phyloP scores from a whole-genome alignment of 2,888 invertebrate genomes.

The Eristalis arbustorum region DNA sequence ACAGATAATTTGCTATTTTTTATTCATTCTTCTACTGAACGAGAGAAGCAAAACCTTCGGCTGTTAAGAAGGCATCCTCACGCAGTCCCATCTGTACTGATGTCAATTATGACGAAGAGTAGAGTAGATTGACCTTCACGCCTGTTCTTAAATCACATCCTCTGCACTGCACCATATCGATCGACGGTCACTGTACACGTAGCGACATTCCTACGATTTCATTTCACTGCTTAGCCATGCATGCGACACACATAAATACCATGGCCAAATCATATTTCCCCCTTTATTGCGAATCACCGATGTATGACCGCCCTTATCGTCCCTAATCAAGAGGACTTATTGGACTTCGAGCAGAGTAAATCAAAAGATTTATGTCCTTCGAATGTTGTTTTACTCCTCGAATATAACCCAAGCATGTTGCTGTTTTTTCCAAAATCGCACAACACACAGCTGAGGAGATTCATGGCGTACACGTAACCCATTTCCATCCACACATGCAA shows the following conservation, averaged over 20 bases:
- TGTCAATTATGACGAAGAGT: no score
- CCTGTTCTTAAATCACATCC: no score
- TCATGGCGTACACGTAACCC: neutral
- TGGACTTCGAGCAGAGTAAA: constrained; percentile 12
- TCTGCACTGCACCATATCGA: no score
- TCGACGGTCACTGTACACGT: no score
- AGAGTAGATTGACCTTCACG: no score
- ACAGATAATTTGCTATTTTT: no score
- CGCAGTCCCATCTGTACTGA: no score
- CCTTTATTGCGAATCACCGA: constrained; percentile 3
- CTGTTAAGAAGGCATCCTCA: no score
- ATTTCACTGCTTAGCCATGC: neutral
- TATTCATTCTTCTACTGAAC: no score
- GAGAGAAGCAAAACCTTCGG: no score
- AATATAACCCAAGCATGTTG: constrained; percentile 18
- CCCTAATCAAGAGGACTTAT: constrained; percentile 24
- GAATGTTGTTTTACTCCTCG: neutral
- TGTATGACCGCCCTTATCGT: constrained; percentile 5
- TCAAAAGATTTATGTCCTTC: constrained; percentile 24
- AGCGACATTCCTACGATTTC: neutral
- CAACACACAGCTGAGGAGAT: neutral
- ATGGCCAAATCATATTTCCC: neutral
- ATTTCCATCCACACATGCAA: neutral
- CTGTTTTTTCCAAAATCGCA: neutral
- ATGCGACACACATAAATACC: neutral